Conservation (phyloP, 1,140 invertebrate genomes). For the Aleiodes sp. region DNA sequence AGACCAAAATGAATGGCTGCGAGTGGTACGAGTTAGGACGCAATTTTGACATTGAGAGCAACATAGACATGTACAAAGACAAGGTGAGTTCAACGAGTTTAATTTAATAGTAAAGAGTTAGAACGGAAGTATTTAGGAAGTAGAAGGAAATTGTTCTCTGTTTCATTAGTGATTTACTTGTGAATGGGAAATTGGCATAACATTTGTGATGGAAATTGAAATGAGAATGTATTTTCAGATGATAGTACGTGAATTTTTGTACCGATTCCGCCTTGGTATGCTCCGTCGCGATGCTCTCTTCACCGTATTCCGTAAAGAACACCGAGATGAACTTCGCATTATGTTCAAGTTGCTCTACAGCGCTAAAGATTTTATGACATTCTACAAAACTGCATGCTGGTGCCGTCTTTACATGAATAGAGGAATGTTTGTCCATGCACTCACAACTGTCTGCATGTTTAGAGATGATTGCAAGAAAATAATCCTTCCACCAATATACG, state of each 20-base stretch:
- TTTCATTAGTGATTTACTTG: too few species aligned
- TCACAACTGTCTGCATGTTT: conserved; percentile 70
- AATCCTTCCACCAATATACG: conserved; percentile 72
- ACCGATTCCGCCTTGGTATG: conserved; percentile 65
- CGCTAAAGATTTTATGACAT: conserved; percentile 73
- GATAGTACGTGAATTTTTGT: conserved; percentile 66
- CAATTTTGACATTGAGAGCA: conserved; percentile 67
- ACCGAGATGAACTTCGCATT: conserved; percentile 67
- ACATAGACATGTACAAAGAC: conserved; percentile 63
- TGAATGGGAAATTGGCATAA: too few species aligned
- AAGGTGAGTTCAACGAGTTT: conserved; percentile 45
- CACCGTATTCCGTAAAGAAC: conserved; percentile 60
- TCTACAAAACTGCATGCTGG: conserved; percentile 74
- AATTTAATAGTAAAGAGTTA: too few species aligned
- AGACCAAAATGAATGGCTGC: conserved; percentile 62
- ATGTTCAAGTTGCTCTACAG: conserved; percentile 70
- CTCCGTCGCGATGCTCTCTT: conserved; percentile 54
- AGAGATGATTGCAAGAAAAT: conserved; percentile 70
- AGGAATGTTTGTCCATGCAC: conserved; percentile 71
- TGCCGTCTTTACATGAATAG: conserved; percentile 72
- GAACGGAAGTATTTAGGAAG: too few species aligned
- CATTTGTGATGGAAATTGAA: background rate
- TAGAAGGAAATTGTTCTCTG: background rate
- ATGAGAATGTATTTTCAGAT: conserved; percentile 61
- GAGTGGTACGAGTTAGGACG: conserved; percentile 66